Percentiles rank a stretch among this genome's conserved stretches.
These are phyloP conservation scores for Chymomyza amoena DNA, from an alignment of 2,888 invertebrate species.

Conservation along the genomic window DNA sequence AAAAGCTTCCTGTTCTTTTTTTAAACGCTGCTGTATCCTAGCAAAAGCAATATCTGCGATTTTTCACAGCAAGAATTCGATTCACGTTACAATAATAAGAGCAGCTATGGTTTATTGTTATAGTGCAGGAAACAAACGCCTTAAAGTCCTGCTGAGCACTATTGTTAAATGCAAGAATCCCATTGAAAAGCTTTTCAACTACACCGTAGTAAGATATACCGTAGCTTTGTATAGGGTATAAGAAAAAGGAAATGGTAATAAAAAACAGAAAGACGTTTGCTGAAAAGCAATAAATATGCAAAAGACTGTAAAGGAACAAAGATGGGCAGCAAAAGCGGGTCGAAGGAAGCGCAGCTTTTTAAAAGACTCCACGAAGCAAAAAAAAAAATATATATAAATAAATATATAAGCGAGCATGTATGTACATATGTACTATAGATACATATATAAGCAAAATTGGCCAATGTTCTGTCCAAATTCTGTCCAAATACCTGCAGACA, in stretches of 20 bases:
- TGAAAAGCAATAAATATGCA: slow-evolving; percentile 32
- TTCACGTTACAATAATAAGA: background rate
- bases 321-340: background rate
- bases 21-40: no score
- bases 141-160: background rate
- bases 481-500: background rate
- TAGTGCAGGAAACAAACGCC: background rate
- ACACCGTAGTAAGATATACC: background rate
- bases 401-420: no score
- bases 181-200: background rate
- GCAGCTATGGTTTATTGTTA: background rate
- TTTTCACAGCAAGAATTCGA: background rate
- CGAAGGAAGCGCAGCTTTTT: background rate
- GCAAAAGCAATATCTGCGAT: no score
- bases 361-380: background rate
- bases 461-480: background rate
- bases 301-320: slow-evolving; percentile 9
- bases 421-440: background rate
- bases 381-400: background rate
- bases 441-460: slow-evolving; percentile 9
- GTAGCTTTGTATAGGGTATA: background rate
- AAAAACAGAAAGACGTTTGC: slow-evolving; percentile 11
- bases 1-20: no score
- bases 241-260: slow-evolving; percentile 29
- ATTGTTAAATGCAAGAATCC: background rate